A percentile compares a stretch with the other conserved stretches of the same genome.
Evolutionary conservation across 2,797 vertebrate species (phyloP).

Genomic region (Rhinichthys osculus): DNA sequence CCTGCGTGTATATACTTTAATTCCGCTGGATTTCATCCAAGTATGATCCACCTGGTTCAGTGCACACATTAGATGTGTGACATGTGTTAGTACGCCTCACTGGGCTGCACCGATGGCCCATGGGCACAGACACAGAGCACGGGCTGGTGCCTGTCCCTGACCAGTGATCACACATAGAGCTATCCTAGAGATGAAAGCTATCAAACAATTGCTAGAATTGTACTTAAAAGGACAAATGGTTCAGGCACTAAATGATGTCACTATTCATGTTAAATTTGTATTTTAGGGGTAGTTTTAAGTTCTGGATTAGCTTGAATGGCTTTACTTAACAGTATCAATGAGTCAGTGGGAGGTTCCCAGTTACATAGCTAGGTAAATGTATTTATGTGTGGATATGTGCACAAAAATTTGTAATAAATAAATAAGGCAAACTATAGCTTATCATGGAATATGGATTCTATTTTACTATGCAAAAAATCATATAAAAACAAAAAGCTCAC

Average conservation of each 20-base stretch:
- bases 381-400: background rate
- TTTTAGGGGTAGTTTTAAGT: background rate
- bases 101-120: conserved; percentile 22
- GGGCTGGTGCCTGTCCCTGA: conserved; percentile 2
- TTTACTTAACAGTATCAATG: background rate
- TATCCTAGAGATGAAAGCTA: conserved; percentile 16
- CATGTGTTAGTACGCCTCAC: conserved; percentile 51
- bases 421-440: background rate
- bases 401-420: background rate
- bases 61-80: conserved; percentile 63
- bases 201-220: background rate
- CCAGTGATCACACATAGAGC: conserved; percentile 7
- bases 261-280: background rate
- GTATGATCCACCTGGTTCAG: conserved; percentile 69
- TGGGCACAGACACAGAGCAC: background rate
- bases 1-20: conserved; percentile 51
- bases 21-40: conserved; percentile 66
- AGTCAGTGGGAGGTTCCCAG: background rate
- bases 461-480: background rate
- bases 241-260: background rate
- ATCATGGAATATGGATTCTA: background rate
- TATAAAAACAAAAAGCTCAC: background rate
- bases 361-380: background rate
- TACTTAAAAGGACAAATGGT: background rate
- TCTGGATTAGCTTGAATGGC: background rate